A percentile compares a stretch with the other conserved stretches of the same genome.
Conservation (phyloP, 35 echinoderm and acorn worm species). For the Strongylocentrotus purpuratus region DNA sequence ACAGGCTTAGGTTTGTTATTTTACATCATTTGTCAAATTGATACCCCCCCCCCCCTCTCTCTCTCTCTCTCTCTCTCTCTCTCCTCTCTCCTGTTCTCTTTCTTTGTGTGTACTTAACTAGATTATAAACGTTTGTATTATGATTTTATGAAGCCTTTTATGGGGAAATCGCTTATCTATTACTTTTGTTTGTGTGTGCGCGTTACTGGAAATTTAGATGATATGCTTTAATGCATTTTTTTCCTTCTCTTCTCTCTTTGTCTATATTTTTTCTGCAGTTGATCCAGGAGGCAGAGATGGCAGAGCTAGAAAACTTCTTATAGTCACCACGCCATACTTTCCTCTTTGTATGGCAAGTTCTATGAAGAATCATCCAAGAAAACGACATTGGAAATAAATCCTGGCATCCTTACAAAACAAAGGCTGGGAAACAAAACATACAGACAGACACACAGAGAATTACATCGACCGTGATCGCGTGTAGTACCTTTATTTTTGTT, state of each 20-base stretch:
- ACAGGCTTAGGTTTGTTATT: too few species aligned
- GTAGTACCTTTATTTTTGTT: neutral
- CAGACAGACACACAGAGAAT: neutral
- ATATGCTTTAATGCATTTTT: too few species aligned
- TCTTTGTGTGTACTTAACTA: too few species aligned
- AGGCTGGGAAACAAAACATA: neutral
- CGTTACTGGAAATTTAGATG: too few species aligned
- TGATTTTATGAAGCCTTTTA: too few species aligned
- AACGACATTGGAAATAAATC: neutral
- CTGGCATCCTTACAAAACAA: neutral
- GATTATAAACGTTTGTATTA: too few species aligned
- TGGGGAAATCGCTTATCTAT: too few species aligned
- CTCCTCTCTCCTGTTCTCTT: too few species aligned
- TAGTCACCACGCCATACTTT: neutral
- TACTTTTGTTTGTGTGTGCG: too few species aligned
- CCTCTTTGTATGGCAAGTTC: neutral
- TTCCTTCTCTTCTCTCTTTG: neutral
- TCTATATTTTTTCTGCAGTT: neutral
- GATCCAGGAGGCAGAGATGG: neutral
- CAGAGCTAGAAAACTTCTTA: neutral
- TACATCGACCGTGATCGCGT: neutral
- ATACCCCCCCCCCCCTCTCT: too few species aligned
- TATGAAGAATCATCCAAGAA: neutral
- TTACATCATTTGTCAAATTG: too few species aligned
- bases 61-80: too few species aligned